Percentiles rank a stretch among this genome's conserved stretches.
Conservation (phyloP, 2,888 invertebrate genomes). For the Coronaproctus castanopsis region DNA sequence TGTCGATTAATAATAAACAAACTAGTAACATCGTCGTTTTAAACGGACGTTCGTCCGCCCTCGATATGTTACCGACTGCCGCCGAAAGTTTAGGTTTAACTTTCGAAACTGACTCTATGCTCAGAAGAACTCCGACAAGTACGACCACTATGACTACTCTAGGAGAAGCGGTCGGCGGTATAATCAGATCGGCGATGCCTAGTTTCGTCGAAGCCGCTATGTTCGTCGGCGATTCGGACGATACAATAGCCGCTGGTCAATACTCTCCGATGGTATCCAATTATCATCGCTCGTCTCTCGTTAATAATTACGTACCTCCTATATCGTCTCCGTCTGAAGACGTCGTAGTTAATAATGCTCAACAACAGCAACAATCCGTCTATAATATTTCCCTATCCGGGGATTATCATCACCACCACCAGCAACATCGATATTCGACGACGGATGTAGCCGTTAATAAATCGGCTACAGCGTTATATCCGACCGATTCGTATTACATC, state of each 20-base stretch:
- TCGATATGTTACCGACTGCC: conserved; percentile 1
- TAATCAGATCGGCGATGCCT: conserved; percentile 12
- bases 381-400: neutral
- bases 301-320: neutral
- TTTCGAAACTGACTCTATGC: conserved; percentile 7
- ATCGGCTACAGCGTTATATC: no score
- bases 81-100: conserved; percentile 9
- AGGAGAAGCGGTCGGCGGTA: conserved; percentile 7
- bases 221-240: conserved; percentile 12
- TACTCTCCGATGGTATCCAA: neutral
- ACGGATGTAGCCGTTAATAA: no score
- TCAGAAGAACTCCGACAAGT: conserved; percentile 6
- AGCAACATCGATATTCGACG: neutral
- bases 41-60: neutral
- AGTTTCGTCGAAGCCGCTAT: conserved; percentile 13
- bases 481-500: neutral
- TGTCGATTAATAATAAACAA: neutral
- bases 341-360: conserved; percentile 7
- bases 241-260: conserved; percentile 1
- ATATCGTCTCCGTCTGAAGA: conserved; percentile 9
- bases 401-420: neutral
- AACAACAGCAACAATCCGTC: conserved; percentile 6
- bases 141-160: no score
- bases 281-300: neutral
- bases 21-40: neutral